These are phyloP conservation scores for Spheniscus mendiculus DNA, from an alignment of 2,113 vertebrate genomes.

Conservation along the genomic window DNA sequence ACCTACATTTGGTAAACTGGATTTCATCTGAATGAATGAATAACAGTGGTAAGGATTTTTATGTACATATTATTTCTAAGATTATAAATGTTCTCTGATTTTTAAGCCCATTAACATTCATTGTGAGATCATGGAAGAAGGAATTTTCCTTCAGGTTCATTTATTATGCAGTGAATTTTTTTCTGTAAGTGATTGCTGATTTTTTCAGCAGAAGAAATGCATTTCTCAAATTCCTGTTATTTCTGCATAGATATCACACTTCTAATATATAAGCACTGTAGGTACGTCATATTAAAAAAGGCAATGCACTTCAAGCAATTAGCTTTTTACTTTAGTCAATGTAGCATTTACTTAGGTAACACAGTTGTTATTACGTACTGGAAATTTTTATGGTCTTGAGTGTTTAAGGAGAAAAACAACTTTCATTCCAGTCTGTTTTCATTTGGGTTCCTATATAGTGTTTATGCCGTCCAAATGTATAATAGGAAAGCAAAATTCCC, in stretches of 20 bases:
- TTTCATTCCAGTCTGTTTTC: constrained; percentile 51
- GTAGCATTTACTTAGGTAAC: constrained; percentile 29
- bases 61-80: not conserved
- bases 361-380: constrained; percentile 16
- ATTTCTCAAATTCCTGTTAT: not conserved
- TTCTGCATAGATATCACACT: not conserved
- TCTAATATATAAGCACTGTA: not conserved
- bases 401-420: constrained; percentile 50
- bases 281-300: constrained; percentile 20
- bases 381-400: constrained; percentile 34
- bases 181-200: not conserved
- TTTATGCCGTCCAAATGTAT: constrained; percentile 57
- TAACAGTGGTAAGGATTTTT: not conserved
- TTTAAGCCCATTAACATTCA: not conserved
- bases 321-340: not conserved
- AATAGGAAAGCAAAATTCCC: constrained; percentile 53
- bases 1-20: not conserved
- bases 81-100: not conserved
- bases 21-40: not conserved
- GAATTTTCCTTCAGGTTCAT: not conserved
- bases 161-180: not conserved
- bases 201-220: not conserved
- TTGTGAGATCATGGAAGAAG: not conserved
- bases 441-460: constrained; percentile 36
- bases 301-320: constrained; percentile 1